Evolutionary conservation across 2,797 vertebrate species (phyloP), one percentile per base, ranked within the genome.

Genomic region (Lacerta bilineata): DNA sequence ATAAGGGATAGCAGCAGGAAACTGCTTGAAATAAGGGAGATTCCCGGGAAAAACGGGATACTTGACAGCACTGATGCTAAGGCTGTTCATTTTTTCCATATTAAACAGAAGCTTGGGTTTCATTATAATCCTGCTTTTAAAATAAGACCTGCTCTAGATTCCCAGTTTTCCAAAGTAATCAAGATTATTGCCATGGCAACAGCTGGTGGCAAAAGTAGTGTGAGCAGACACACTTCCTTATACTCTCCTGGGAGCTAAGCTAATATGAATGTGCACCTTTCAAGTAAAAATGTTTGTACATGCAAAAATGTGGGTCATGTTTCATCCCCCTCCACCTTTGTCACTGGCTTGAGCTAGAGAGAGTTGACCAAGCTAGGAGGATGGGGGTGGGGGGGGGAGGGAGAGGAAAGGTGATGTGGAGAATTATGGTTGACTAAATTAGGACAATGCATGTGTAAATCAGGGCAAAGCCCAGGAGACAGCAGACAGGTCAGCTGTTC

Each of bases 281-380:
- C 85, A 90, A 94, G 36, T 89, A 17, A 0, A 23, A 55, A 86
- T 59, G 17, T 86, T 87, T 94, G 86, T 59, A 71, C 86, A 55
- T 85, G 23, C 33, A 89, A 59, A 69, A 91, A 81, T 43, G 69
- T 17, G 66, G n/a, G 6, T 3, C 7, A 17, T 4, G 3, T 4
- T 88, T 90, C 13, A 0, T 43, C 36, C 86, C 59, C 71, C 59
- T 87, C 86, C 29, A 74, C 85, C 29, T 27, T 36, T 86, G 0
- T 0, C 25, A 83, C 33, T 55, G 80, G 41, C 66, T 29, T 66
- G 29, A n/a, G 15, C 1, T 29, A 55, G 13, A 78, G 25, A 87
- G 74, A n/a, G 29, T 20, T 10, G 91, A 7, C 10, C 18, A 43
- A 83, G 78, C 75, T 1, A 3, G 25, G 11, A 15, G 36, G 46